Percentiles rank a stretch among this genome's conserved stretches.
Evolutionary conservation across 2,888 invertebrate genomes (phyloP).

Genomic region (Noctua fimbriata): DNA sequence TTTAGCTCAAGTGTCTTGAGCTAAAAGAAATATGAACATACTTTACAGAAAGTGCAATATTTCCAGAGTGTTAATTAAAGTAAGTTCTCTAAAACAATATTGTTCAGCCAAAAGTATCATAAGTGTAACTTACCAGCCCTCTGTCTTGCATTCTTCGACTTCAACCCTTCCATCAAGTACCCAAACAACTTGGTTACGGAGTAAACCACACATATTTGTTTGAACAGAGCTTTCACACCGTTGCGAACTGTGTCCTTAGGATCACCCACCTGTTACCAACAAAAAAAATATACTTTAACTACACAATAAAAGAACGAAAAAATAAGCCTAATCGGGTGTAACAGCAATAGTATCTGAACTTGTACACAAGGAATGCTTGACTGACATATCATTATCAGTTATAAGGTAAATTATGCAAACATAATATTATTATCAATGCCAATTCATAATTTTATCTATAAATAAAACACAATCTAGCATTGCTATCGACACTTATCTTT

Average conservation of each 20-base stretch:
- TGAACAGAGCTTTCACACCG: constrained; percentile 96
- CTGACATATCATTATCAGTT: constrained; percentile 10
- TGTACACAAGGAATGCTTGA: constrained; percentile 1
- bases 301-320: not conserved
- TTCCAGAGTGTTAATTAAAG: not conserved
- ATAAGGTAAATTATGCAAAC: constrained; percentile 33
- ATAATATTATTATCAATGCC: constrained; percentile 24
- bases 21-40: not conserved
- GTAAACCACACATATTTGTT: constrained; percentile 96
- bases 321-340: not conserved
- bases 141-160: constrained; percentile 99
- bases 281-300: not conserved
- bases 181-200: constrained; percentile 97
- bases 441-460: constrained; percentile 14
- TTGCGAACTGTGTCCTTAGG: constrained; percentile 98
- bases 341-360: not conserved
- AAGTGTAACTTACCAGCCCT: constrained; percentile 93
- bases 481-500: constrained; percentile 29
- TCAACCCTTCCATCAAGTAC: constrained; percentile 98
- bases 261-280: constrained; percentile 94
- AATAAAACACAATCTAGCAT: constrained; percentile 25
- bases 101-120: not conserved
- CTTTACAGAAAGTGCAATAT: not conserved
- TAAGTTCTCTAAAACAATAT: not conserved
- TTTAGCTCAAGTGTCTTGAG: not conserved